A percentile compares a stretch with the other conserved stretches of the same genome.
phyloP scores from a whole-genome alignment of 2,888 invertebrate genomes.

The Noctua fimbriata region DNA sequence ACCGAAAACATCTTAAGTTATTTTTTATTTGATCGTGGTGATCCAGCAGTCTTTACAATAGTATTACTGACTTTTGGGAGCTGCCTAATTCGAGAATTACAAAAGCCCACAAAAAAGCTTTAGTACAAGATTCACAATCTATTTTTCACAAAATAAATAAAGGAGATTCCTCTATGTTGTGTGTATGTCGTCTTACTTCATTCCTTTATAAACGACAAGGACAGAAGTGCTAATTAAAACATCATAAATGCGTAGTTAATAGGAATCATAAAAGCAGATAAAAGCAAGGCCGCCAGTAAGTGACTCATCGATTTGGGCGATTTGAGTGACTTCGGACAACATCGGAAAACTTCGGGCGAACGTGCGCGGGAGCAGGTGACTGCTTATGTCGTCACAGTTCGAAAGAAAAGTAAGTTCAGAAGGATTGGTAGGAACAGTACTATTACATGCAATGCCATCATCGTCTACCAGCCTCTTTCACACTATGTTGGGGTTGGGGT shows the following conservation, averaged over 20 bases:
- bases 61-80: background rate
- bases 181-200: constrained; percentile 1
- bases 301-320: constrained; percentile 24
- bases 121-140: too few relatives aligned
- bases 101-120: background rate
- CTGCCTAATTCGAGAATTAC: background rate
- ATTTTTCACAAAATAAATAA: background rate
- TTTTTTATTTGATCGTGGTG: background rate
- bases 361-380: constrained; percentile 53
- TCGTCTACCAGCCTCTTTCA: background rate
- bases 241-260: constrained; percentile 6
- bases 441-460: background rate
- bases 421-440: background rate
- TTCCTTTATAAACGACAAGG: constrained; percentile 5
- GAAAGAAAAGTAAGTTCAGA: background rate
- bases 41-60: background rate
- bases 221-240: background rate
- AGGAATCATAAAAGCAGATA: constrained; percentile 10
- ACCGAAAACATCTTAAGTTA: too few relatives aligned
- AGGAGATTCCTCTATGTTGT: background rate
- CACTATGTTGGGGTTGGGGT: background rate
- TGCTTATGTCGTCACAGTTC: background rate
- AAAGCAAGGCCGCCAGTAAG: constrained; percentile 11
- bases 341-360: constrained; percentile 27
- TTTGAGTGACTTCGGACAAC: background rate